Evolutionary conservation across 2,888 invertebrate species (phyloP), one percentile per base, ranked within the genome.

Genomic region (Empis stercorea): DNA sequence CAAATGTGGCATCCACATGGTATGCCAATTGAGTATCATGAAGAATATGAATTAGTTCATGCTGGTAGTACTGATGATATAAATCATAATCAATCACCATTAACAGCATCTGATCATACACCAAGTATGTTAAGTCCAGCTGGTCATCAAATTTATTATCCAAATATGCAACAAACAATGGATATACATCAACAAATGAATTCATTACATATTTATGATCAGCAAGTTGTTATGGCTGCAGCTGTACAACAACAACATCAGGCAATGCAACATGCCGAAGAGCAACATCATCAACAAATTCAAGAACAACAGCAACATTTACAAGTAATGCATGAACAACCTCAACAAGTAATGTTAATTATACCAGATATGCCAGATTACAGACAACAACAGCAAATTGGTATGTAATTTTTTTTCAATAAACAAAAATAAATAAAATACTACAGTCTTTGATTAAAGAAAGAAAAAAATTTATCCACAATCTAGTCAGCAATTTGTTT

Each of bases 141-240:
- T 48, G 47, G 47, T 20, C 65, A 64, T 56, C 59, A 63, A 46
- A 61, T 68, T 5, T 47, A 50, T 15, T 66, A 64, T 52, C 48
- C 60, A 44, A 65, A 66, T 51, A 54, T 65, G 45, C 66, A 64
- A 40, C 50, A 52, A 47, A 48, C 53, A n/a, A 30, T 56, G 3
- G 65, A 66, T 36, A 55, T 66, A 46, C 65, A 66, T 47, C 68
- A 67, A 39, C 68, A 67, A 52, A 62, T 68, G 66, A 55, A 61
- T 20, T 61, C 64, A 7, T 58, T 68, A 61, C 68, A 68, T 51
- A 61, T 68, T 27, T 68, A 63, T 44, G 66, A 66, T 46, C 61
- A 66, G 10, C 54, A 57, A 10, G n/a, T n/a, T n/a, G n/a, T 53
- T 54, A 15, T 54, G 54, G 46, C 52, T 51, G 43, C 41, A 23